Conservation (phyloP, 1,140 invertebrate species). For the Tenebrio molitor region DNA sequence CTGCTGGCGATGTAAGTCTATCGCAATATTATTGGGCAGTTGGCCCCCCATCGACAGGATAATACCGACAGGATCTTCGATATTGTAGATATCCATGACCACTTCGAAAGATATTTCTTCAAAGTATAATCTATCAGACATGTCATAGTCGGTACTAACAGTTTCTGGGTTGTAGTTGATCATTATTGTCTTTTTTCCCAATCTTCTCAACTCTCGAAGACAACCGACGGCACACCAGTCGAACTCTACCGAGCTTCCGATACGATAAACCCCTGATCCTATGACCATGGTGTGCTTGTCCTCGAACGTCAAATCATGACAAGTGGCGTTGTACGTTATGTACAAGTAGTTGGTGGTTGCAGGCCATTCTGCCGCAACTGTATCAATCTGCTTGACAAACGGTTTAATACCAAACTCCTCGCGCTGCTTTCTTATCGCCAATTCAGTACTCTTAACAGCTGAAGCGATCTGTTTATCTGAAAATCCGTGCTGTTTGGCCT, state of each 20-base stretch:
- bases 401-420: slow-evolving; percentile 84
- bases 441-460: slow-evolving; percentile 88
- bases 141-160: slow-evolving; percentile 99
- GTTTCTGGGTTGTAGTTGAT: slow-evolving; percentile 99
- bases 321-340: slow-evolving; percentile 92
- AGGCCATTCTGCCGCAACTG: slow-evolving; percentile 99
- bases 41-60: slow-evolving; percentile 99
- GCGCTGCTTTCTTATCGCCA: slow-evolving; percentile 81
- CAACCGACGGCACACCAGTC: slow-evolving; percentile 99
- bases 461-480: slow-evolving; percentile 97
- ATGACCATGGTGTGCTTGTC: slow-evolving; percentile 87
- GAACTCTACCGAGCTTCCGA: slow-evolving; percentile 99
- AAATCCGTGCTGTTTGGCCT: slow-evolving; percentile 96
- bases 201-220: slow-evolving; percentile 88
- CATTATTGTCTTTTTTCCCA: slow-evolving; percentile 96
- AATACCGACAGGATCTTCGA: slow-evolving; percentile 94
- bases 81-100: slow-evolving; percentile 98
- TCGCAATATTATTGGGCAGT: slow-evolving; percentile 98
- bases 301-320: slow-evolving; percentile 90
- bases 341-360: slow-evolving; percentile 98
- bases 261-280: slow-evolving; percentile 98
- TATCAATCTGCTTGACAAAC: slow-evolving; percentile 98
- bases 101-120: slow-evolving; percentile 99
- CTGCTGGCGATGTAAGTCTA: slow-evolving; percentile 92
- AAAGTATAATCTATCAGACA: slow-evolving; percentile 98